Base-by-base conservation (phyloP, 1,140 invertebrate species). In the Colletes latitarsis region DNA sequence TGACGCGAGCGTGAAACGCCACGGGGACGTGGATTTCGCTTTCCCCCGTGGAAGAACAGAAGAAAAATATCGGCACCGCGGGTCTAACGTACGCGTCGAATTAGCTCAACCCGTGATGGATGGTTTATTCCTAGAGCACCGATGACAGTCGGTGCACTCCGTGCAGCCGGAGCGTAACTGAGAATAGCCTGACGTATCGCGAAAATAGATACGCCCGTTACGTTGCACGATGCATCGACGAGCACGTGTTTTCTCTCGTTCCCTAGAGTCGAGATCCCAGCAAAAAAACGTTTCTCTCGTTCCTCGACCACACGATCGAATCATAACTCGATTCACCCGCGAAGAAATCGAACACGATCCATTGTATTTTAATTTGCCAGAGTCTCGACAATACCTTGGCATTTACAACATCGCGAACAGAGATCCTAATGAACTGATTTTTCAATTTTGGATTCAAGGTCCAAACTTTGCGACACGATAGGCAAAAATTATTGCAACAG, bases 41-140 rank as follows among this genome's bases (percentile, higher is more conserved):
- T 12, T 49, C 17, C 3, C 3, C 2, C 8, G 15, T 64, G 4
- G 46, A 49, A 12, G 9, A n/a, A 2, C 46, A 8, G 15, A 64
- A 43, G 74, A 57, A 69, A 49, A n/a, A 75, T 66, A 66, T 75
- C 49, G 41, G 30, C 0, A 1, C 4, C 19, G 15, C 12, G 46
- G 57, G 30, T 55, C 19, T 57, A 76, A 46, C 63, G 43, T 39
- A n/a, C 67, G 43, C 64, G 66, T 77, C 68, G 49, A 49, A 74
- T 57, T 43, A 60, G 63, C 60, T 60, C 72, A 49, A 69, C 55
- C 30, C 30, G 72, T 81, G 83, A 82, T 79, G 71, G 68, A 60
- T 41, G 84, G 73, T 86, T 86, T 86, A 86, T 86, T 86, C 82
- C 77, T 57, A 78, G 83, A 85, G 46, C 84, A 19, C 58, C 80